Percentiles rank a stretch among this genome's conserved stretches.
These are phyloP conservation scores for Oscheius onirici DNA, from an alignment of 2,888 invertebrate genomes.

Conservation along the genomic window DNA sequence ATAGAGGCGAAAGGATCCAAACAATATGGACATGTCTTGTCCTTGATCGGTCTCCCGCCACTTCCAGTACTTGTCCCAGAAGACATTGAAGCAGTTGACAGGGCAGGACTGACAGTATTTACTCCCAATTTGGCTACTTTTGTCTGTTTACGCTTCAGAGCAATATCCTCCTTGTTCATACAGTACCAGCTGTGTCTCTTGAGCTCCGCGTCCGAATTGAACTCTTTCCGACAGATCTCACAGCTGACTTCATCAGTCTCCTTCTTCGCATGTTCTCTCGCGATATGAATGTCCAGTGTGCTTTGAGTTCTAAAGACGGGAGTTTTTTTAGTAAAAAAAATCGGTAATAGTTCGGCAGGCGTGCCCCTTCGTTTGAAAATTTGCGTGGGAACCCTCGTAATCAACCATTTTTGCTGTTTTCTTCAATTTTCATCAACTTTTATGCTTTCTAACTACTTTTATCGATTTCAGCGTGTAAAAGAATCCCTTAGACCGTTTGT, in stretches of 20 bases:
- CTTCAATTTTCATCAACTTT: too few relatives aligned
- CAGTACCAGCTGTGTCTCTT: conserved; percentile 44
- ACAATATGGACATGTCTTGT: conserved; percentile 48
- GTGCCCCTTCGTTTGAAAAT: neutral
- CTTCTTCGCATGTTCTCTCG: neutral
- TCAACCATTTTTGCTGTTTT: too few relatives aligned
- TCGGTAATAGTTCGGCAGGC: too few relatives aligned
- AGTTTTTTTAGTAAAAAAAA: too few relatives aligned
- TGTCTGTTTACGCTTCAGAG: conserved; percentile 18
- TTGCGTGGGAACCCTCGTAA: too few relatives aligned
- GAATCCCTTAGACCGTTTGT: too few relatives aligned
- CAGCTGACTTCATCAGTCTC: neutral
- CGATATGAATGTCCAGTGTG: conserved; percentile 12
- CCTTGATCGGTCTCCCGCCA: conserved; percentile 25
- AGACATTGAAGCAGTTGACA: conserved; percentile 21
- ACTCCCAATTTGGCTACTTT: conserved; percentile 22
- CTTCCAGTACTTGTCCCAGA: conserved; percentile 9
- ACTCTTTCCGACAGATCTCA: conserved; percentile 1
- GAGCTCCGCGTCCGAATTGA: conserved; percentile 11
- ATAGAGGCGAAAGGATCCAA: conserved; percentile 42
- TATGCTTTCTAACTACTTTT: too few relatives aligned
- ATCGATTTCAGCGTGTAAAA: too few relatives aligned
- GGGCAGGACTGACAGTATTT: conserved; percentile 36
- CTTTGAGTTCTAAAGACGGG: neutral
- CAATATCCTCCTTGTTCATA: conserved; percentile 39